Base-by-base conservation (phyloP, 2,797 vertebrate species). In the Onychomys arenicola region DNA sequence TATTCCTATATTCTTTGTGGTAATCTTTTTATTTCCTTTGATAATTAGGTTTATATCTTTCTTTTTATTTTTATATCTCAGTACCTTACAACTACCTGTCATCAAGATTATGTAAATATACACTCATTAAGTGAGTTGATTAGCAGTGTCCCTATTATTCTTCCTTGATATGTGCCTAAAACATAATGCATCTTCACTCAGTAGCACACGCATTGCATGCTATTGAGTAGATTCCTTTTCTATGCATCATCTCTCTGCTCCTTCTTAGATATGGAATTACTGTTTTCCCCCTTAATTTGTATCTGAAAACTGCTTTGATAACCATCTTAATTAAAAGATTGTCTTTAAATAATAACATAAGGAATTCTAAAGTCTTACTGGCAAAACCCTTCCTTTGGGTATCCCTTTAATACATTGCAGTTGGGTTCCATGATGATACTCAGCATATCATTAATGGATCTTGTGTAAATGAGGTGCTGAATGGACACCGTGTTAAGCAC, bases 311-410 rank as follows among this genome's bases (percentile, higher is more conserved):
- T 40, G 16, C 32, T 95, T 96, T 93, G 46, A 46, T 69, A 32
- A 88, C 1, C 73, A 34, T 63, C 37, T 89, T 94, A 84, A 93
- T 96, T 84, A 96, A 94, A 95, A 92, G 37, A 52, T 59, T 32
- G 14, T 55, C 34, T 88, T 93, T 82, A 81, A 63, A 69, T 90
- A 8, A 43, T 25, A 95, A 27, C 34, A 27, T 89, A 78, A 86
- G 88, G 84, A 81, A 63, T 87, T 75, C 69, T 77, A 19, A 77
- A 69, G 23, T 95, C 65, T 96, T 94, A 52, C 5, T 83, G 84
- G 17, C 6, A 14, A 96, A 80, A 34, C 4, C 32, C 17, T 29
- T 90, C 67, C 91, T 73, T 85, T 59, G 34, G 34, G 55, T 46
- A 65, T 52, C 43, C 40, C 82, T 77, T 86, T 61, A 75, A 69